These are phyloP conservation scores for Cuniculus paca DNA, from an alignment of 2,797 vertebrate genomes.

Conservation along the genomic window DNA sequence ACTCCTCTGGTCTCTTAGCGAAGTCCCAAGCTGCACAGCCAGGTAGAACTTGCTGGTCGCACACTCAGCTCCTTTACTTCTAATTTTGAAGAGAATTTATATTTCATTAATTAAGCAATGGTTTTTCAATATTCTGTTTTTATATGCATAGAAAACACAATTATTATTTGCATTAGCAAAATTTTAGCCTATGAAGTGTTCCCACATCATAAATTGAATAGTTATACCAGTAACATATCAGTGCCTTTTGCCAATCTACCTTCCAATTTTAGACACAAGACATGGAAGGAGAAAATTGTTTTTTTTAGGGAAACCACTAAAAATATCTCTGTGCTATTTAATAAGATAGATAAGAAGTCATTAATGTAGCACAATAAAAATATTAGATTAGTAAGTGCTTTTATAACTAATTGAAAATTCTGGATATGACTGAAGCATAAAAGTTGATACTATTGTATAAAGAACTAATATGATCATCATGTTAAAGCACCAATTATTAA, in stretches of 20 bases:
- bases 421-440: background rate
- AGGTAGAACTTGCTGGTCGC: no score
- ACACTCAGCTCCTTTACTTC: no score
- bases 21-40: no score
- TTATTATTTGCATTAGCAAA: background rate
- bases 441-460: slow-evolving; percentile 59
- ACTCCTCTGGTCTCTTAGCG: no score
- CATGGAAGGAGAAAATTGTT: background rate
- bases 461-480: slow-evolving; percentile 73
- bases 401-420: background rate
- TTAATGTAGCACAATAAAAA: slow-evolving; percentile 15
- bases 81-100: background rate
- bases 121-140: background rate
- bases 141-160: background rate
- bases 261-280: slow-evolving; percentile 11
- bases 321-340: background rate
- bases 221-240: background rate
- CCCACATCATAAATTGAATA: background rate
- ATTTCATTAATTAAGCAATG: background rate
- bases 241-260: background rate
- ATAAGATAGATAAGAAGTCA: background rate
- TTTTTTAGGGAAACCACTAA: background rate
- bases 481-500: slow-evolving; percentile 75
- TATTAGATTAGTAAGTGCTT: no score
- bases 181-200: background rate